These are phyloP conservation scores for Chionodraco myersi DNA, from an alignment of 2,113 vertebrate genomes.

Conservation along the genomic window DNA sequence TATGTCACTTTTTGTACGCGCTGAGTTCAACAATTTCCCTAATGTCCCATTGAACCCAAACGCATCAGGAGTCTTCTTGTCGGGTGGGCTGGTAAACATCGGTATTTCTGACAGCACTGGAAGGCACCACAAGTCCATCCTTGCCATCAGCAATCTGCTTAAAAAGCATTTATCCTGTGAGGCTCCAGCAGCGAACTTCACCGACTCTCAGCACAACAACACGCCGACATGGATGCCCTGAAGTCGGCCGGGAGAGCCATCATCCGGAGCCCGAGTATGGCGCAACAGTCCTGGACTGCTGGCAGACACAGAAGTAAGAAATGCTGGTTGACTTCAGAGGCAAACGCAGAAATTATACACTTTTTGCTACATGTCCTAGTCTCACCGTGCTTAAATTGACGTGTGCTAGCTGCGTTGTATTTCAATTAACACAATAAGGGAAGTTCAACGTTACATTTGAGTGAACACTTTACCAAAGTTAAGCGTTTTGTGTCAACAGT, in stretches of 20 bases:
- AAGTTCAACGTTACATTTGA: background rate
- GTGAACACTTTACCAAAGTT: background rate
- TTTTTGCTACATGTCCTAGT: background rate
- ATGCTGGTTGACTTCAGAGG: background rate
- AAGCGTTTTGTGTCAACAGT: background rate
- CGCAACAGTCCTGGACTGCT: slow-evolving; percentile 86
- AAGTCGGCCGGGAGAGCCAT: slow-evolving; percentile 89
- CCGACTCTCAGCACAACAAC: background rate
- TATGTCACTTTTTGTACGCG: too few relatives aligned
- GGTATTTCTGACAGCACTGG: slow-evolving; percentile 19
- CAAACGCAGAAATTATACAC: background rate
- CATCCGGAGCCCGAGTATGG: slow-evolving; percentile 88
- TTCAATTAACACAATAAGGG: background rate
- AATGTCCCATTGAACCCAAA: slow-evolving; percentile 15
- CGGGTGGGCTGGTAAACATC: background rate
- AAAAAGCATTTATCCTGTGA: slow-evolving; percentile 28
- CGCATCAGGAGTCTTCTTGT: background rate
- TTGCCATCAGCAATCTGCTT: slow-evolving; percentile 56
- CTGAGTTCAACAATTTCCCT: background rate
- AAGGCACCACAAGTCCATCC: slow-evolving; percentile 66
- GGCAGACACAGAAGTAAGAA: slow-evolving; percentile 89
- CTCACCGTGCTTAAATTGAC: slow-evolving; percentile 15
- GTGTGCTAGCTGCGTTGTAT: background rate
- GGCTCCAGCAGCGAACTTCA: slow-evolving; percentile 17
- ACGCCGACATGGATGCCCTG: slow-evolving; percentile 86